These are phyloP conservation scores for Lithobates sylvaticus DNA, from an alignment of 2,797 vertebrate genomes.

Conservation along the genomic window DNA sequence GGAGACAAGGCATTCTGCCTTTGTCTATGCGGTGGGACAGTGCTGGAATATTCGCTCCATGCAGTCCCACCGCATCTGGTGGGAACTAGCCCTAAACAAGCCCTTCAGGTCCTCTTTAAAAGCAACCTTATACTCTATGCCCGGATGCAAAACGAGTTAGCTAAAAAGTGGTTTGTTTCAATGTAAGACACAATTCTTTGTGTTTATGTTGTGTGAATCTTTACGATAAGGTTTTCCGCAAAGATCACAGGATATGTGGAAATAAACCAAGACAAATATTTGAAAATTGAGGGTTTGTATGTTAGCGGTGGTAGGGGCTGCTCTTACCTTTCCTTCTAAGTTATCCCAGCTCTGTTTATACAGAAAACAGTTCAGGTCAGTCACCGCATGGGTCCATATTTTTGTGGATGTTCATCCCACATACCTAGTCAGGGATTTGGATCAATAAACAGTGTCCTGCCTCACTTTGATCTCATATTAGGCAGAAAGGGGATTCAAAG, in stretches of 20 bases:
- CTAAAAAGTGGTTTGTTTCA: too few relatives aligned
- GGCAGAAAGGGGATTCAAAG: too few relatives aligned
- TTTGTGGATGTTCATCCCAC: slow-evolving; percentile 34
- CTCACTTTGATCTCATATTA: background rate
- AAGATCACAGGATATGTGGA: background rate
- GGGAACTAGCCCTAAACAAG: too few relatives aligned
- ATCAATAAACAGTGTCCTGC: slow-evolving; percentile 19
- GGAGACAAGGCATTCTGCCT: too few relatives aligned
- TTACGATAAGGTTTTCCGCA: background rate
- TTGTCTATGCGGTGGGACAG: too few relatives aligned
- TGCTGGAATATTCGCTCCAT: too few relatives aligned
- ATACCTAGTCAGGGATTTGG: background rate
- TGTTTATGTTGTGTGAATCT: too few relatives aligned
- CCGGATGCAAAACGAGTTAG: too few relatives aligned
- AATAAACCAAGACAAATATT: slow-evolving; percentile 29
- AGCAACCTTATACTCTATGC: too few relatives aligned
- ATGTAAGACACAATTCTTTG: too few relatives aligned
- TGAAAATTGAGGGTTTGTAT: background rate
- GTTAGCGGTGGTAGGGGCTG: background rate
- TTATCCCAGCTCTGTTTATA: slow-evolving; percentile 25
- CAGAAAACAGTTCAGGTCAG: slow-evolving; percentile 30
- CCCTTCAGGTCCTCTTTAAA: too few relatives aligned
- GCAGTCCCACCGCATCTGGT: too few relatives aligned
- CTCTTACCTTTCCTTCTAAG: background rate
- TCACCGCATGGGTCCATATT: slow-evolving; percentile 21